Percentiles rank a stretch among this genome's conserved stretches.
Conservation (phyloP, 2,888 invertebrate genomes). For the Conchocele bisecta region DNA sequence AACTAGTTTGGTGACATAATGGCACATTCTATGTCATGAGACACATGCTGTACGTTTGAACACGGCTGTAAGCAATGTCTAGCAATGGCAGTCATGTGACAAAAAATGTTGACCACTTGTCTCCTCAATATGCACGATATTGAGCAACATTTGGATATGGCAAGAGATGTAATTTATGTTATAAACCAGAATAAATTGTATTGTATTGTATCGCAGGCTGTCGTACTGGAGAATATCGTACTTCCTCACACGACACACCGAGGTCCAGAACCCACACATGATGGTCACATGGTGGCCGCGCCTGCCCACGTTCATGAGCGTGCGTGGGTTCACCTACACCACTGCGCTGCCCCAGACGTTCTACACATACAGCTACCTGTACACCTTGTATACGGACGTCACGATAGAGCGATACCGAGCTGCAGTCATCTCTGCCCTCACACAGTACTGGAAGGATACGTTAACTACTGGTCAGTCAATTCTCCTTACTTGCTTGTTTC, state of each 20-base stretch:
- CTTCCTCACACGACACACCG: conserved; percentile 21
- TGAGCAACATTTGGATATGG: too few relatives aligned
- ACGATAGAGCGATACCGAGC: conserved; percentile 16
- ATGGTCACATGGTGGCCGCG: conserved; percentile 34
- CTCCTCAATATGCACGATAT: too few relatives aligned
- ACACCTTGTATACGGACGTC: conserved; percentile 31
- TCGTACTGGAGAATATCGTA: conserved; percentile 41
- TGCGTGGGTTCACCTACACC: conserved; percentile 40
- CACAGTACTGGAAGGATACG: conserved; percentile 11
- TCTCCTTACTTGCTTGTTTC: too few relatives aligned
- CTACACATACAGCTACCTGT: conserved; percentile 31
- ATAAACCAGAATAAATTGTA: too few relatives aligned
- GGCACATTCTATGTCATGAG: too few relatives aligned
- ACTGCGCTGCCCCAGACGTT: neutral
- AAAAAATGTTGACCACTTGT: too few relatives aligned
- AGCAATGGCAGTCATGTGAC: too few relatives aligned
- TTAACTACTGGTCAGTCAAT: too few relatives aligned
- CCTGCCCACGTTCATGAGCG: conserved; percentile 17
- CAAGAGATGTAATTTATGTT: too few relatives aligned
- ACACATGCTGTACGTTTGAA: too few relatives aligned
- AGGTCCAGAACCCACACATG: conserved; percentile 24
- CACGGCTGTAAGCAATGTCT: too few relatives aligned
- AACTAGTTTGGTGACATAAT: too few relatives aligned
- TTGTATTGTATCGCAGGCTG: conserved; percentile 31
- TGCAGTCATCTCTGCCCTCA: neutral